Conservation (phyloP, 1,140 invertebrate genomes). For the Gonatopus flavifemur region DNA sequence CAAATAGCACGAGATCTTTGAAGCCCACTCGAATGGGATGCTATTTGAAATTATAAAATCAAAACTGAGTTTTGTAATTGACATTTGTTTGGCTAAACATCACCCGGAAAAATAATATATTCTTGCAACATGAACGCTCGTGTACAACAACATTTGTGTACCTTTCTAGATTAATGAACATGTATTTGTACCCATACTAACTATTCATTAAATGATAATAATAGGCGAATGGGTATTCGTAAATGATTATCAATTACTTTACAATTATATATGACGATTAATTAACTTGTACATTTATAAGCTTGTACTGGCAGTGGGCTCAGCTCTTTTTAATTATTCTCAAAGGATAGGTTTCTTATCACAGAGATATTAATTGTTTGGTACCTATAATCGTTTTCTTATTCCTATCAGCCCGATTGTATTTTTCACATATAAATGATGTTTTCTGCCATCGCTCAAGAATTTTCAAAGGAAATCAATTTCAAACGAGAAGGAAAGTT, state of each 20-base stretch:
- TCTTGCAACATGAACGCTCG: not conserved
- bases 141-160: not conserved
- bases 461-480: too few species aligned
- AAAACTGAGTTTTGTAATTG: too few species aligned
- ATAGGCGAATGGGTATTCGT: not conserved
- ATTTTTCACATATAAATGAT: too few species aligned
- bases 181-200: not conserved
- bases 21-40: too few species aligned
- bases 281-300: not conserved
- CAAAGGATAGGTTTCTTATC: slow-evolving; percentile 46
- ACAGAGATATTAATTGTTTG: slow-evolving; percentile 47
- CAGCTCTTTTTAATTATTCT: slow-evolving; percentile 43
- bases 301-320: slow-evolving; percentile 48
- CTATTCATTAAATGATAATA: not conserved
- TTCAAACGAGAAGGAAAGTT: too few species aligned
- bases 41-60: too few species aligned
- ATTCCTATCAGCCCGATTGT: not conserved
- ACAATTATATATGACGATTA: not conserved
- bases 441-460: too few species aligned
- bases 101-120: too few species aligned
- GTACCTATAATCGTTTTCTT: too few species aligned
- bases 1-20: too few species aligned
- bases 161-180: not conserved
- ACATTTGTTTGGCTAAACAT: too few species aligned
- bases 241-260: not conserved